These are phyloP conservation scores for Notothenia coriiceps DNA, from an alignment of 2,113 vertebrate genomes.

Conservation along the genomic window DNA sequence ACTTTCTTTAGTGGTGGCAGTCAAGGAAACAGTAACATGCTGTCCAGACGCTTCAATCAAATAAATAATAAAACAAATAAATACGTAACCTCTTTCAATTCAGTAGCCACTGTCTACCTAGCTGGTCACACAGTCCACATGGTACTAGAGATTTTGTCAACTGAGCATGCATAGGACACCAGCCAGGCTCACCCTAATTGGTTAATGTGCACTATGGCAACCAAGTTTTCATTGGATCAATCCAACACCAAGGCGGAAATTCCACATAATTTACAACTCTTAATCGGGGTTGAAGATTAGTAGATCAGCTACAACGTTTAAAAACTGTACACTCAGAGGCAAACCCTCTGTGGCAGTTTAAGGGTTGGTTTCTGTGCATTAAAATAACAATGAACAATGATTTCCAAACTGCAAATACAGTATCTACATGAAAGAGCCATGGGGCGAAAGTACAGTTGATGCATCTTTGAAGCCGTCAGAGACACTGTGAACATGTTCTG, in stretches of 20 bases:
- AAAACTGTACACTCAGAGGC: constrained; percentile 21
- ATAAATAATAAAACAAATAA: constrained; percentile 44
- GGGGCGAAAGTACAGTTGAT: constrained; percentile 7
- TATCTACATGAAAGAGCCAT: constrained; percentile 45
- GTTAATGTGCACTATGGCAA: constrained; percentile 56
- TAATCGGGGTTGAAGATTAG: constrained; percentile 3
- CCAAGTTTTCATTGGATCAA: constrained; percentile 41
- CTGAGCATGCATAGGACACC: constrained; percentile 35
- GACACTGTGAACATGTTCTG: constrained; percentile 33
- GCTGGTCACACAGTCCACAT: constrained; percentile 61
- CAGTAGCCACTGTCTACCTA: constrained; percentile 40
- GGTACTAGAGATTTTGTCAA: constrained; percentile 69
- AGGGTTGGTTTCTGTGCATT: constrained; percentile 46
- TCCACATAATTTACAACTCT: constrained; percentile 13
- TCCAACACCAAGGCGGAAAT: constrained; percentile 41
- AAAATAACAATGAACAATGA: constrained; percentile 41
- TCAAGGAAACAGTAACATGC: constrained; percentile 42
- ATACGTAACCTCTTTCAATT: constrained; percentile 38
- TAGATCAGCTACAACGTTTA: constrained; percentile 30
- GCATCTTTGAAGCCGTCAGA: constrained; percentile 11
- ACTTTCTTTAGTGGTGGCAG: constrained; percentile 17
- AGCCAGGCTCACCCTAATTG: constrained; percentile 51
- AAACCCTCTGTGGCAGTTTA: constrained; percentile 47
- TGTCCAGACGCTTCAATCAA: constrained; percentile 26
- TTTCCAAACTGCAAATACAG: constrained; percentile 51